A percentile compares a stretch with the other conserved stretches of the same genome.
These are phyloP conservation scores for Spicauda simplicius DNA, from an alignment of 2,888 invertebrate genomes.

Conservation along the genomic window DNA sequence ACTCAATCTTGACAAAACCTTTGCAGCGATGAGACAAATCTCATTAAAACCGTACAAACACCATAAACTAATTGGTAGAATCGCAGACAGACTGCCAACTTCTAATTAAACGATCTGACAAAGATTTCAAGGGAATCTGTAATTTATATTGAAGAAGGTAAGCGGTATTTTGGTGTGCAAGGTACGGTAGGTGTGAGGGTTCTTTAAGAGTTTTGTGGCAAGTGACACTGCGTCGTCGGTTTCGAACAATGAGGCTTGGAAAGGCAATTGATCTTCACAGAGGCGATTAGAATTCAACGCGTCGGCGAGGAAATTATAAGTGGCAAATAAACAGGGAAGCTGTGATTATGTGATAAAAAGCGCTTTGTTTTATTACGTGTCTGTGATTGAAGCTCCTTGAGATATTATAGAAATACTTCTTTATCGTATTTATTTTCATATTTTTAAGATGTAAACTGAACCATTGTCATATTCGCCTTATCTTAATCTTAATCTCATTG, in stretches of 20 bases:
- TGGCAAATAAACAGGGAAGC: constrained; percentile 27
- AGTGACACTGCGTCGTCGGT: constrained; percentile 68
- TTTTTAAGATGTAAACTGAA: too few relatives aligned
- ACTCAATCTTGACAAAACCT: constrained; percentile 15
- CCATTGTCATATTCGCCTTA: too few relatives aligned
- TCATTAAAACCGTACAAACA: constrained; percentile 74
- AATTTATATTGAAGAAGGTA: constrained; percentile 48
- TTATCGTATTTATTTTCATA: too few relatives aligned
- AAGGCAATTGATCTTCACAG: constrained; percentile 74
- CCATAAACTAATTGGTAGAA: constrained; percentile 72
- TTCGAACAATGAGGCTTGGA: constrained; percentile 67
- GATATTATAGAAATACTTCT: too few relatives aligned
- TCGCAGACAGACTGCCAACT: constrained; percentile 60
- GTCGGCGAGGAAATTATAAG: constrained; percentile 51
- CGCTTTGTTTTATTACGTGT: background rate
- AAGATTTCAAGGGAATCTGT: constrained; percentile 46
- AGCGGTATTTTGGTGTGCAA: constrained; percentile 47
- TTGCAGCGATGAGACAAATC: constrained; percentile 44
- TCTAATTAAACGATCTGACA: constrained; percentile 64
- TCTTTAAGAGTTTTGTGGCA: constrained; percentile 57
- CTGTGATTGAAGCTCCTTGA: too few relatives aligned
- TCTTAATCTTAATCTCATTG: too few relatives aligned
- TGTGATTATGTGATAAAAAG: background rate
- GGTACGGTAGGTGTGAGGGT: constrained; percentile 49
- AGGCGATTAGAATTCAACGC: constrained; percentile 68